These are phyloP conservation scores for Neoaliturus tenellus DNA, from an alignment of 2,888 invertebrate genomes.

Conservation along the genomic window DNA sequence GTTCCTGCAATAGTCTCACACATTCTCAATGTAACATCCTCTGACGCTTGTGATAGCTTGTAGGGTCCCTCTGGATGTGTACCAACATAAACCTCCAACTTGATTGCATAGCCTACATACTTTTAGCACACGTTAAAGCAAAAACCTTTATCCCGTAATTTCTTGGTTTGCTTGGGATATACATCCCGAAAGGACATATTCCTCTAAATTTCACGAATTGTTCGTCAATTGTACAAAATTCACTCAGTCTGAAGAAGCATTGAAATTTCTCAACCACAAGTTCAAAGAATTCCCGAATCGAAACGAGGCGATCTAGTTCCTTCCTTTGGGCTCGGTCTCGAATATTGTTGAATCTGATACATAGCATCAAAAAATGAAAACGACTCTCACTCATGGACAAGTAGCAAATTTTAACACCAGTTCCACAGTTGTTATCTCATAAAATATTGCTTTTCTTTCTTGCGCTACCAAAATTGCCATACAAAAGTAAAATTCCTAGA, in stretches of 20 bases:
- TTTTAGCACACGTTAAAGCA: slow-evolving; percentile 56
- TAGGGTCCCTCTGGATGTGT: slow-evolving; percentile 58
- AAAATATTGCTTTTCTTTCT: neutral
- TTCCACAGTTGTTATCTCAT: slow-evolving; percentile 44
- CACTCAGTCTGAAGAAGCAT: slow-evolving; percentile 23
- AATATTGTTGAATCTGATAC: slow-evolving; percentile 57
- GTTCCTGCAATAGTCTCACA: slow-evolving; percentile 54
- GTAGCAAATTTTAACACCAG: slow-evolving; percentile 37
- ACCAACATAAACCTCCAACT: slow-evolving; percentile 59
- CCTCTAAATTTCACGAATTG: slow-evolving; percentile 51
- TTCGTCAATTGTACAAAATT: slow-evolving; percentile 38
- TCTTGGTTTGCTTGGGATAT: slow-evolving; percentile 57
- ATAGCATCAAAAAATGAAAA: slow-evolving; percentile 57
- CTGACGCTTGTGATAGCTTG: slow-evolving; percentile 46
- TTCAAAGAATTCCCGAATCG: slow-evolving; percentile 42
- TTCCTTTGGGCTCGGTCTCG: slow-evolving; percentile 36
- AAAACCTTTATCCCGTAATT: slow-evolving; percentile 61
- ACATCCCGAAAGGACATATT: slow-evolving; percentile 48
- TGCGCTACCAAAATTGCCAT: slow-evolving; percentile 21
- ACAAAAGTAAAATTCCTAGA: slow-evolving; percentile 36
- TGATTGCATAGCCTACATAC: slow-evolving; percentile 53
- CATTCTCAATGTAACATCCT: slow-evolving; percentile 56
- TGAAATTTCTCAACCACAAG: slow-evolving; percentile 28
- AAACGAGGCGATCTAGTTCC: slow-evolving; percentile 15
- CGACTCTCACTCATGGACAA: slow-evolving; percentile 57